Base-by-base conservation (phyloP, 2,888 invertebrate genomes). In the Parapristionchus giblindavisi region DNA sequence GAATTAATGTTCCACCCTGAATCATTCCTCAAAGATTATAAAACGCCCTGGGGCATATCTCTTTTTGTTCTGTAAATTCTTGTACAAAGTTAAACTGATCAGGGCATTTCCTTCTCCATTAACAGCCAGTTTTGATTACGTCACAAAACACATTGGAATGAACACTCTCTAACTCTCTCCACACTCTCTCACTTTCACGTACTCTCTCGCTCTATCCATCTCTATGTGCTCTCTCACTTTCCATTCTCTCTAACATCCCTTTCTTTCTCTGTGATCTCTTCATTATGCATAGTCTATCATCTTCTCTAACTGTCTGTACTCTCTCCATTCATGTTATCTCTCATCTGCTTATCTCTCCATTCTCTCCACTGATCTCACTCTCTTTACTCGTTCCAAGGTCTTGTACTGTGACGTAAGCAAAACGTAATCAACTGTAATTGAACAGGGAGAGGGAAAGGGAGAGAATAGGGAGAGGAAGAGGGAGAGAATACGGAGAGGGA, bases 351-450 rank as follows among this genome's bases (percentile, higher is more conserved):
- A 11, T 32, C 29, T 68, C 52, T 68, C 34, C n/a, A 2, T 29
- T 51, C 68, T 68, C 52, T 36, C 38, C 65, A 17, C 32, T 65
- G 14, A 29, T 5, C 27, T 34, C 29, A 27, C 29, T 65, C 65
- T 48, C 65, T 65, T 32, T 6, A 51, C 68, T 52, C 52, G 51
- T 68, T 68, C 68, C 68, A 68, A 68, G 68, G 68, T 52, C 48
- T 52, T 60, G 40, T 65, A 24, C 51, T 48, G 48, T 68, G 68
- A 68, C 68, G 68, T 36, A 68, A 68, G 68, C 68, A 68, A n/a
- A 1, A 27, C 24, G 51, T 29, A 48, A 48, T 27, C 21, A 40
- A 36, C 32, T 58, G 32, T 43, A n/a, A n/a, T n/a, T n/a, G n/a
- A n/a, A n/a, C n/a, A 71, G 58, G 27, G 71, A 8, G 70, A 40